Conservation (phyloP, 2,113 vertebrate genomes). For the human (Homo sapiens) region DNA sequence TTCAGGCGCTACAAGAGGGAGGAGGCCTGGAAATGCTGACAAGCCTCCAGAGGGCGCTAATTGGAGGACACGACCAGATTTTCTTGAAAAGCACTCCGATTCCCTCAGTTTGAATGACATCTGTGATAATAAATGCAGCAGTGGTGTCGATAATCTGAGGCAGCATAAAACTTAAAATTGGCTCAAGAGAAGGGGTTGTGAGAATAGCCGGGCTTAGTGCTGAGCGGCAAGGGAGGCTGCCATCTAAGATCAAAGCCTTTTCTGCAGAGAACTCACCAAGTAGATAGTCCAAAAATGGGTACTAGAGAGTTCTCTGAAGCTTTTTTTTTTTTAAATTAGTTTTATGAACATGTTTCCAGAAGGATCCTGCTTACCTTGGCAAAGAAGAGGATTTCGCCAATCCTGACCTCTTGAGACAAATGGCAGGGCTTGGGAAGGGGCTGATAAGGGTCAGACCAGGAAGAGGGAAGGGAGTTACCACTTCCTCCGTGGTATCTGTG, state of each 20-base stretch:
- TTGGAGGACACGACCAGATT: background rate
- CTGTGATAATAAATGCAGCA: background rate
- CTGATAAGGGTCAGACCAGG: background rate
- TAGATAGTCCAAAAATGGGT: background rate
- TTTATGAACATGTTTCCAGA: background rate
- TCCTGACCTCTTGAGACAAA: background rate
- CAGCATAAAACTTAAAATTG: background rate
- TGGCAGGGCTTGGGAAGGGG: background rate
- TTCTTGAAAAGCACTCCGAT: constrained; percentile 17
- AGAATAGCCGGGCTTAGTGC: background rate
- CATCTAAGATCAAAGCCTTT: background rate
- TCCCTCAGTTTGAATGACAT: background rate
- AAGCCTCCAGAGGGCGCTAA: background rate
- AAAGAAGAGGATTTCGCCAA: background rate
- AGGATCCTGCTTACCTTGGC: background rate
- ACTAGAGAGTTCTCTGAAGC: background rate
- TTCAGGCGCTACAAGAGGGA: background rate
- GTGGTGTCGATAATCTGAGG: background rate
- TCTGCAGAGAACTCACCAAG: background rate
- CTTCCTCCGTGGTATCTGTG: background rate
- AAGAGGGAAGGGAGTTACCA: background rate
- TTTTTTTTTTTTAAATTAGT: background rate
- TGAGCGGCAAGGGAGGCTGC: background rate
- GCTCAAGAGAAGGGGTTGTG: background rate
- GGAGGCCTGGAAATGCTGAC: background rate